Evolutionary conservation across 2,888 invertebrate species (phyloP).

Genomic region (Alentia gelatinosa): DNA sequence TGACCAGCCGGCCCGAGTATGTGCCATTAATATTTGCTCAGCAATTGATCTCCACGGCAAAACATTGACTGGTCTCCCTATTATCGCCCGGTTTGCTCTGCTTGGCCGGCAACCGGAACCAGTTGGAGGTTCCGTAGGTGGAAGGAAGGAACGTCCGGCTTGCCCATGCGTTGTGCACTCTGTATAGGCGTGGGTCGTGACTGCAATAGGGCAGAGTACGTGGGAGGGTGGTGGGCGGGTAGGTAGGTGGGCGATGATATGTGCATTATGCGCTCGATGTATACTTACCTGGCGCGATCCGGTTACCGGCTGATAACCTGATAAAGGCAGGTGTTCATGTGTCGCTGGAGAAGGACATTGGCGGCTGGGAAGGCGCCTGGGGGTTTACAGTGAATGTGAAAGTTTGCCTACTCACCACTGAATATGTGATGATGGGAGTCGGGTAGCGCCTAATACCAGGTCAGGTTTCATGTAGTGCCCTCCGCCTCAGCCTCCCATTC

Average conservation of each 20-base stretch:
- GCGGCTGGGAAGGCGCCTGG: neutral
- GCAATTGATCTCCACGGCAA: constrained; percentile 49
- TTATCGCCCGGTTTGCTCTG: neutral
- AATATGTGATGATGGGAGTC: constrained; percentile 11
- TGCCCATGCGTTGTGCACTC: neutral
- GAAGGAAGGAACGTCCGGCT: neutral
- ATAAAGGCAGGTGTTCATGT: neutral
- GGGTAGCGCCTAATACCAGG: neutral
- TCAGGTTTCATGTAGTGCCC: neutral
- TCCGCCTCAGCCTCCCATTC: neutral
- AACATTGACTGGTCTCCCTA: constrained; percentile 27
- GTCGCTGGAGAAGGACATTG: neutral
- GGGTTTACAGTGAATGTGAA: neutral
- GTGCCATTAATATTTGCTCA: constrained; percentile 37
- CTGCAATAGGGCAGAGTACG: neutral
- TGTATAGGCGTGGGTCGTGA: too few species aligned
- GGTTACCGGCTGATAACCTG: neutral
- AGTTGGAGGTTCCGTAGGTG: neutral
- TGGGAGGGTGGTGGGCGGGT: neutral
- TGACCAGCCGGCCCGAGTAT: neutral
- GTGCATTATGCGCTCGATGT: neutral
- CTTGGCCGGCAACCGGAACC: neutral
- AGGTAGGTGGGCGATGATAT: neutral
- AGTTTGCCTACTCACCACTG: neutral
- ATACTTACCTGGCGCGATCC: neutral